These are phyloP conservation scores for Heterotis niloticus DNA, from an alignment of 2,113 vertebrate species.

Conservation along the genomic window DNA sequence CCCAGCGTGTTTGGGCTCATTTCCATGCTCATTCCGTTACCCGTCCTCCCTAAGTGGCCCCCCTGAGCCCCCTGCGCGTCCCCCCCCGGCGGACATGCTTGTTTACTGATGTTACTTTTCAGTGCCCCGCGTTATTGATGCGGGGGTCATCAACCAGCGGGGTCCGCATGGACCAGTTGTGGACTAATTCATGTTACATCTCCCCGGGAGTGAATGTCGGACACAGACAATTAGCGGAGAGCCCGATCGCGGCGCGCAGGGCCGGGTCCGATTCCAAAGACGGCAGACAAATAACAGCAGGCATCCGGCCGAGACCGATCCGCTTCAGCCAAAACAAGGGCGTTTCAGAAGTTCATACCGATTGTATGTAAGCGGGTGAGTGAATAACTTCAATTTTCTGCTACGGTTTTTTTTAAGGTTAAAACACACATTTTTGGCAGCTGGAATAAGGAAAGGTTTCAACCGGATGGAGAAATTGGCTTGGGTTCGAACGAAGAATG, in stretches of 20 bases:
- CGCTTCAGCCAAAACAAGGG: too few relatives aligned
- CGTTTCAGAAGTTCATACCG: too few relatives aligned
- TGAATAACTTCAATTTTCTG: too few relatives aligned
- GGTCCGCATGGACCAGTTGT: constrained; percentile 31
- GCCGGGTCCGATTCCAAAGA: background rate
- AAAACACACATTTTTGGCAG: too few relatives aligned
- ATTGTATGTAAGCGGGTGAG: too few relatives aligned
- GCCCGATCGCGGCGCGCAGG: background rate
- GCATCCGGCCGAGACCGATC: too few relatives aligned
- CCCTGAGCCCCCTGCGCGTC: constrained; percentile 53
- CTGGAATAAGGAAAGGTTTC: too few relatives aligned
- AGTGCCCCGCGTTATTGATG: constrained; percentile 79
- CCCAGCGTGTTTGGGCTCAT: constrained; percentile 93
- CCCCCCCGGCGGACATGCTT: constrained; percentile 82
- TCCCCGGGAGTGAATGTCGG: background rate
- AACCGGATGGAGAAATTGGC: too few relatives aligned
- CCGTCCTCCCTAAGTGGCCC: constrained; percentile 79
- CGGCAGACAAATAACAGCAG: background rate
- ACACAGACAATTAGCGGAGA: constrained; percentile 16
- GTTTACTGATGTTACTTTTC: constrained; percentile 87
- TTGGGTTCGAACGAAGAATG: too few relatives aligned
- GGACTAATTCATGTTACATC: constrained; percentile 35
- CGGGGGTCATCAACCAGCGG: constrained; percentile 58
- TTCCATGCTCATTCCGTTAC: constrained; percentile 99
- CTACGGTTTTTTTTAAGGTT: too few relatives aligned